A percentile compares a stretch with the other conserved stretches of the same genome.
phyloP scores from a whole-genome alignment of 2,797 vertebrate genomes.

The Champsocephalus esox region DNA sequence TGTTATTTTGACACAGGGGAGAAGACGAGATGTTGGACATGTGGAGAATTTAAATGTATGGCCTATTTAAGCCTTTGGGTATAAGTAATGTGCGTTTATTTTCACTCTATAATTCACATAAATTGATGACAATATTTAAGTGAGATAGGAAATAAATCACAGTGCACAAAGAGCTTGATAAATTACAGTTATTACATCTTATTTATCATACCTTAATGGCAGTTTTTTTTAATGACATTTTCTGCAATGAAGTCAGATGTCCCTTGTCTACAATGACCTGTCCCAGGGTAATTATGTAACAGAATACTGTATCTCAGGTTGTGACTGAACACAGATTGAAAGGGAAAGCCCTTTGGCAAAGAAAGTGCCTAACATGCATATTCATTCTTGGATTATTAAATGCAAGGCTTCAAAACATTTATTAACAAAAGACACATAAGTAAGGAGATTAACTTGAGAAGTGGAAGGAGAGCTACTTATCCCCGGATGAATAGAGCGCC shows the following conservation, averaged over 20 bases:
- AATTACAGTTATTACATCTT: slow-evolving; percentile 44
- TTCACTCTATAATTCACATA: slow-evolving; percentile 15
- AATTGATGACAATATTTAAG: slow-evolving; percentile 31
- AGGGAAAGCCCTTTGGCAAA: slow-evolving; percentile 17
- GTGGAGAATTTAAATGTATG: slow-evolving; percentile 40
- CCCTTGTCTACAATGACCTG: slow-evolving; percentile 55
- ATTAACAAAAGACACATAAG: slow-evolving; percentile 67
- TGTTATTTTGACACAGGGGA: slow-evolving; percentile 61
- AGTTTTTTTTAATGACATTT: slow-evolving; percentile 31
- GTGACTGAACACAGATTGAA: slow-evolving; percentile 42
- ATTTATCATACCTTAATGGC: slow-evolving; percentile 43
- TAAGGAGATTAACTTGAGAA: slow-evolving; percentile 66
- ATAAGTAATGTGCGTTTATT: slow-evolving; percentile 9
- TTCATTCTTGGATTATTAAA: slow-evolving; percentile 52
- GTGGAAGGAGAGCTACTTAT: slow-evolving; percentile 61
- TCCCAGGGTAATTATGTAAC: slow-evolving; percentile 57
- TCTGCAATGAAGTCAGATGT: slow-evolving; percentile 34
- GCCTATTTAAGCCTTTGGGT: slow-evolving; percentile 21
- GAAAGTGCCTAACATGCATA: slow-evolving; percentile 34
- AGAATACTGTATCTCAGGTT: slow-evolving; percentile 43
- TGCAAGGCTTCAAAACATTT: slow-evolving; percentile 50
- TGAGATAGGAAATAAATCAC: slow-evolving; percentile 25
- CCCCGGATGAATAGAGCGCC: slow-evolving; percentile 57
- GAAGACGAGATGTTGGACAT: slow-evolving; percentile 30
- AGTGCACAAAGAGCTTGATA: slow-evolving; percentile 34